These are phyloP conservation scores for Phataginus tricuspis DNA, from an alignment of 2,797 vertebrate genomes.

Conservation along the genomic window DNA sequence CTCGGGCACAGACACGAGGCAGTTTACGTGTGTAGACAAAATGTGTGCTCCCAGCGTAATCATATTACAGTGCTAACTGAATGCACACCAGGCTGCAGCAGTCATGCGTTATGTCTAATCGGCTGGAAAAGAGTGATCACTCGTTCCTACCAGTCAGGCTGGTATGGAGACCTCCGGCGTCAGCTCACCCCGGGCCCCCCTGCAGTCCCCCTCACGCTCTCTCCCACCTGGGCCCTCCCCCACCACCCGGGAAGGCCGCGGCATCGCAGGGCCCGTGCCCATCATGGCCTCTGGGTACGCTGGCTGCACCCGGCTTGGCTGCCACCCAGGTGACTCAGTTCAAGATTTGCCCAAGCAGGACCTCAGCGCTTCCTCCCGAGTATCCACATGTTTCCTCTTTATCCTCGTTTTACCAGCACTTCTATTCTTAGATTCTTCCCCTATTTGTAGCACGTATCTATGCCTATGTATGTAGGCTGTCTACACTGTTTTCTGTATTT, in stretches of 20 bases:
- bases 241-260: neutral
- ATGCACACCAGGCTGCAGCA: neutral
- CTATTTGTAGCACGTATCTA: neutral
- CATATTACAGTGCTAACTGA: neutral
- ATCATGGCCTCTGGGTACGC: no score
- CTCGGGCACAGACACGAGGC: neutral
- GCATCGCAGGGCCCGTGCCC: fast-evolving
- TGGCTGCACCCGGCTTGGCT: fast-evolving
- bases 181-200: neutral
- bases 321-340: no score
- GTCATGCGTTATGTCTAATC: neutral
- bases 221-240: no score
- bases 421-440: neutral
- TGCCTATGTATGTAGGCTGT: fast-evolving
- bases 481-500: neutral
- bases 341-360: neutral
- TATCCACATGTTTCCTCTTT: neutral
- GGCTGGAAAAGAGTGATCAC: neutral
- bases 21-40: neutral
- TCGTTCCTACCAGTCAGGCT: neutral
- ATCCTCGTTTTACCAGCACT: neutral
- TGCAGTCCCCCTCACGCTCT: neutral
- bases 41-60: neutral
- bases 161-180: fast-evolving
- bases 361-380: neutral